Conservation (phyloP, 2,797 vertebrate species). For the Moxostoma hubbsi region DNA sequence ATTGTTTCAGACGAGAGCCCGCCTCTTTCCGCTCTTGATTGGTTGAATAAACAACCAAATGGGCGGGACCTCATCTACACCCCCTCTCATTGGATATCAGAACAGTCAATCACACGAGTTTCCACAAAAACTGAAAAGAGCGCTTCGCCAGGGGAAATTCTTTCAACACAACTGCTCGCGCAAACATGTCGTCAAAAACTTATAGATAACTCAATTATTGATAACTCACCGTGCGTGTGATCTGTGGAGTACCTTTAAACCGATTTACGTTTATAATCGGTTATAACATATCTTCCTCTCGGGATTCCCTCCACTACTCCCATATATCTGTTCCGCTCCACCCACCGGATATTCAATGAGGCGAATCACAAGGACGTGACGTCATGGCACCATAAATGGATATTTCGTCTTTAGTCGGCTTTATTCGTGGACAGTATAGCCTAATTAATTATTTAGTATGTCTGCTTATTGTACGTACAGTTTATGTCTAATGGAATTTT, state of each 20-base stretch:
- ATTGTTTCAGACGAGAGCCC: slow-evolving; percentile 13
- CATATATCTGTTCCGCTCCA: slow-evolving; percentile 6
- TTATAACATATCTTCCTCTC: slow-evolving; percentile 18
- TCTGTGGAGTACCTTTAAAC: not conserved
- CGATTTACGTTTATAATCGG: not conserved
- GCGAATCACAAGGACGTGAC: slow-evolving; percentile 44
- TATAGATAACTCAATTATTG: too few species aligned
- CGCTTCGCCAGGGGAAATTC: slow-evolving; percentile 11
- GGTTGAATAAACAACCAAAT: not conserved
- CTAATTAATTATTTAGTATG: not conserved
- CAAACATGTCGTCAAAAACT: not conserved
- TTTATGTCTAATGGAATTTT: too few species aligned
- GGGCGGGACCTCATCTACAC: not conserved
- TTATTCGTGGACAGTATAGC: not conserved
- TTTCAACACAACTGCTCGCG: not conserved
- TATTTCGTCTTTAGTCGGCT: not conserved
- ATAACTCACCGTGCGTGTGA: not conserved
- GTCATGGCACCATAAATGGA: slow-evolving; percentile 17
- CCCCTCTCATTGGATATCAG: not conserved
- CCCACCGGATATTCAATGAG: slow-evolving; percentile 37
- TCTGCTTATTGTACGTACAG: not conserved
- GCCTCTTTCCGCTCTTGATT: slow-evolving; percentile 44
- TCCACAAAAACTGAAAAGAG: slow-evolving; percentile 30
- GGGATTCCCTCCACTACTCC: slow-evolving; percentile 39
- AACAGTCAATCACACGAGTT: slow-evolving; percentile 48